phyloP scores from a whole-genome alignment of 2,113 vertebrate species.

The Cichladusa arquata region DNA sequence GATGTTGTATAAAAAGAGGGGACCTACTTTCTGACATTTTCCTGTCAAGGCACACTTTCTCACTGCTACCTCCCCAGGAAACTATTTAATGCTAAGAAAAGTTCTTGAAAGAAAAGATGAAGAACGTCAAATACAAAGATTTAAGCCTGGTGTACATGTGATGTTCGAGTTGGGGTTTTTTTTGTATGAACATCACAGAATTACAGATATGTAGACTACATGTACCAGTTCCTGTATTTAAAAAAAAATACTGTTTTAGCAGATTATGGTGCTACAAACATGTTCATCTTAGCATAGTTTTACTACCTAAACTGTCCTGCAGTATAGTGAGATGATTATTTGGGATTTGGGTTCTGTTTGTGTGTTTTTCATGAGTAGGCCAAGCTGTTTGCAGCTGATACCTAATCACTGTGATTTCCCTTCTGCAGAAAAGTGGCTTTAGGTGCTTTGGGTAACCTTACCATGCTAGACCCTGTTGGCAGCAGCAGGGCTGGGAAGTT shows the following conservation, averaged over 20 bases:
- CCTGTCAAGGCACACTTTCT: neutral
- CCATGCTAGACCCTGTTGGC: rapidly evolving
- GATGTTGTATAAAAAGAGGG: neutral
- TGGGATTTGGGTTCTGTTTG: neutral
- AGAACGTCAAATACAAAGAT: neutral
- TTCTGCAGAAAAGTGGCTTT: neutral
- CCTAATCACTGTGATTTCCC: neutral
- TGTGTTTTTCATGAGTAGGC: neutral
- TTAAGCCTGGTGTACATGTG: neutral
- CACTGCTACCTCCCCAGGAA: neutral
- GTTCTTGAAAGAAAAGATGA: neutral
- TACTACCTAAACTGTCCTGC: neutral
- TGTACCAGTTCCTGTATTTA: rapidly evolving
- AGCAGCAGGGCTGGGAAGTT: neutral
- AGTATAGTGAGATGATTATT: neutral
- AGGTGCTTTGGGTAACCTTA: neutral
- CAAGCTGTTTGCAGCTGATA: neutral
- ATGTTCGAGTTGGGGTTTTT: rapidly evolving
- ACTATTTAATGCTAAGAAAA: neutral
- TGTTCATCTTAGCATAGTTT: neutral
- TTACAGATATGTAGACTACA: neutral
- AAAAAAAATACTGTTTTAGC: neutral
- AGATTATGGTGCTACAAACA: neutral
- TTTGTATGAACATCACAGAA: neutral
- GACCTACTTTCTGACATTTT: neutral